A percentile compares a stretch with the other conserved stretches of the same genome.
Evolutionary conservation across 2,888 invertebrate species (phyloP).

Genomic region (Mycalesis mineus): DNA sequence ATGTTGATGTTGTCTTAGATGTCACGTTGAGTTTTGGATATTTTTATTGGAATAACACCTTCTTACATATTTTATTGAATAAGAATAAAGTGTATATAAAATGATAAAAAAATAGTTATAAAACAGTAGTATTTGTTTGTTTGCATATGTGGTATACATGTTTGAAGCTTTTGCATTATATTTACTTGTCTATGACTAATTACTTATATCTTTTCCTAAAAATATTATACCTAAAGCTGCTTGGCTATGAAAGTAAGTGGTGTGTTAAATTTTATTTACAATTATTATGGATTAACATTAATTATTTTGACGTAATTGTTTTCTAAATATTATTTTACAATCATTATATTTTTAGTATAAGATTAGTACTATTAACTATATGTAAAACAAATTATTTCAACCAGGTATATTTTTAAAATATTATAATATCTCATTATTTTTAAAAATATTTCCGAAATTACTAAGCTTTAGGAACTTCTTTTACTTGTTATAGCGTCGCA

Average conservation of each 20-base stretch:
- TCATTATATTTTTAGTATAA: too few species aligned
- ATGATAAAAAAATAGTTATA: background rate
- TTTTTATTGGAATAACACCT: background rate
- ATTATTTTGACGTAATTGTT: too few species aligned
- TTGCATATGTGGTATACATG: background rate
- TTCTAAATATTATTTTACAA: background rate
- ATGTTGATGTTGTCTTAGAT: too few species aligned
- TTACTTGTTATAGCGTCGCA: constrained; percentile 9
- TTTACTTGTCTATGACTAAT: background rate
- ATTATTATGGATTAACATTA: too few species aligned
- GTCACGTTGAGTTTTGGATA: background rate
- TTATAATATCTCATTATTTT: too few species aligned
- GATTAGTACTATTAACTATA: too few species aligned
- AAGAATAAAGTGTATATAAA: constrained; percentile 3
- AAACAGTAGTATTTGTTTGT: background rate
- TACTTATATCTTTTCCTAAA: background rate
- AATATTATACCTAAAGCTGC: background rate
- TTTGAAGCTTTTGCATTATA: background rate
- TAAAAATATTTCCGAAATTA: background rate
- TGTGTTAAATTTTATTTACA: background rate
- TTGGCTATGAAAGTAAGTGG: background rate
- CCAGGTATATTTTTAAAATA: background rate
- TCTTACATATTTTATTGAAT: background rate
- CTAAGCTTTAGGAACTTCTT: background rate
- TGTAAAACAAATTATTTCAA: too few species aligned